Evolutionary conservation across 2,797 vertebrate genomes (phyloP).

Genomic region (Threskiornis aethiopicus): DNA sequence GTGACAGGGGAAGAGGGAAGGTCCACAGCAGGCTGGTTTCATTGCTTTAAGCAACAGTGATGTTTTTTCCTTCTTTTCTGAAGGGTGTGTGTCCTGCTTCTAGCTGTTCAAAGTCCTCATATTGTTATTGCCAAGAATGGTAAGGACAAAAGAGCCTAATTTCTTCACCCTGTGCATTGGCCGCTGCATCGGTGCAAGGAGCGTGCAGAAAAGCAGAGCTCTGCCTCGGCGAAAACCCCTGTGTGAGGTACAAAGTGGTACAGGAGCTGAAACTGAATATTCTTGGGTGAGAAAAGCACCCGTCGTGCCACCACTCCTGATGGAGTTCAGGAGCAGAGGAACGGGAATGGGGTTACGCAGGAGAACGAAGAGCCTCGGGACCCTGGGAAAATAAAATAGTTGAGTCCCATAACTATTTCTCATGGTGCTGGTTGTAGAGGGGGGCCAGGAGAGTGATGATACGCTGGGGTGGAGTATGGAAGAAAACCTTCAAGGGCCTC

Average conservation of each 20-base stretch:
- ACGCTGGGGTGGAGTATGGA: background rate
- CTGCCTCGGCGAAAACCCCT: accelerated
- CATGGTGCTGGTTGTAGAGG: background rate
- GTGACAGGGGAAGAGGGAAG: background rate
- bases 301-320: background rate
- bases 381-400: background rate
- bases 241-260: background rate
- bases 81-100: background rate
- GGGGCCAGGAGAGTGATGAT: background rate
- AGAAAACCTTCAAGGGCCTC: background rate
- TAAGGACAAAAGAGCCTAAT: background rate
- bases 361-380: background rate
- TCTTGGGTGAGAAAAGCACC: background rate
- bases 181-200: background rate
- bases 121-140: background rate
- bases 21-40: background rate
- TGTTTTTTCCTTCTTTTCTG: background rate
- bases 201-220: background rate
- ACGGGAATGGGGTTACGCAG: background rate
- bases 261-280: background rate
- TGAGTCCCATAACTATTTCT: background rate
- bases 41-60: background rate
- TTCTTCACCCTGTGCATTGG: background rate
- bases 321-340: background rate
- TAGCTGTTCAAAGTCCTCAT: background rate